phyloP scores from a whole-genome alignment of 2,113 vertebrate species.

The Damaliscus lunatus region DNA sequence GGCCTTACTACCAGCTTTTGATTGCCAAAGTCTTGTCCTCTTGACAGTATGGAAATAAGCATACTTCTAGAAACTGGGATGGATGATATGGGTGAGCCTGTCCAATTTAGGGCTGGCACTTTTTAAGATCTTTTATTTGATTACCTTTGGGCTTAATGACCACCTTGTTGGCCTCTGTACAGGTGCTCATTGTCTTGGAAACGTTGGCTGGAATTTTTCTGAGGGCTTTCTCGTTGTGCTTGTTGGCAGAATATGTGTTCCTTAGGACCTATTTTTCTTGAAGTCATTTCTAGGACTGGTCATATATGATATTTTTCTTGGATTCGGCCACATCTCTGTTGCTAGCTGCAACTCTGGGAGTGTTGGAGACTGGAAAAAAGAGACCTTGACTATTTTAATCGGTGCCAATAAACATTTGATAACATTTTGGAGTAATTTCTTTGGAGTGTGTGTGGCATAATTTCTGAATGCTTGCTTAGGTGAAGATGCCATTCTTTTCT shows the following conservation, averaged over 20 bases:
- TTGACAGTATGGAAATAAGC: neutral
- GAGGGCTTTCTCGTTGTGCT: conserved; percentile 91
- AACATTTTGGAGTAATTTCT: conserved; percentile 8
- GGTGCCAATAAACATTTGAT: neutral
- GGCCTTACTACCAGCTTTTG: neutral
- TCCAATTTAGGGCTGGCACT: neutral
- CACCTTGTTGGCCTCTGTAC: neutral
- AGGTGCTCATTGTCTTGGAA: conserved; percentile 63
- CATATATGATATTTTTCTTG: conserved; percentile 92
- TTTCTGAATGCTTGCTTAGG: conserved; percentile 26
- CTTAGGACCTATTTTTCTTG: conserved; percentile 90
- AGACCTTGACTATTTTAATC: neutral
- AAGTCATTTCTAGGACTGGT: conserved; percentile 93
- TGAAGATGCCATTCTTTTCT: conserved; percentile 7
- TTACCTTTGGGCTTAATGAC: neutral
- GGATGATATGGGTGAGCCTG: neutral
- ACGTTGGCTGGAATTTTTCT: conserved; percentile 82
- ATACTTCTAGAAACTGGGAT: neutral
- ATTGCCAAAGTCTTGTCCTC: neutral
- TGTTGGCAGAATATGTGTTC: conserved; percentile 95
- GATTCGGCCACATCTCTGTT: conserved; percentile 87
- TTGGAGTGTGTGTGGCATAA: neutral
- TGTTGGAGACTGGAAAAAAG: neutral
- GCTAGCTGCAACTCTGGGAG: conserved; percentile 10
- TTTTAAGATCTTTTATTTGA: conserved; percentile 18